Conservation (phyloP, 92 coral and sea anemone species). For the Palythoa caribaeorum region DNA sequence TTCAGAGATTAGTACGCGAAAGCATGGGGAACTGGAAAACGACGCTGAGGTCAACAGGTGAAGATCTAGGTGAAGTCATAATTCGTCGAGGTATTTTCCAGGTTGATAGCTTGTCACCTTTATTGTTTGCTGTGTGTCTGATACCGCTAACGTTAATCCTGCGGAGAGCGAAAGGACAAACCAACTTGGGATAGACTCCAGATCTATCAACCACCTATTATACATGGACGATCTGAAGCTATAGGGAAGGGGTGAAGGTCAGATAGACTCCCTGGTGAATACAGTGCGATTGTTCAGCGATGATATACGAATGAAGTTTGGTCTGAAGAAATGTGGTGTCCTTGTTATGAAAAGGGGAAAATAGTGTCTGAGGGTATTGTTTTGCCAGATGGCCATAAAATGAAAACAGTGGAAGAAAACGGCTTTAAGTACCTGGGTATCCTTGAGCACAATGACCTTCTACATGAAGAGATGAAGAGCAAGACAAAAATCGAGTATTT, state of each 20-base stretch:
- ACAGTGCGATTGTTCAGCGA: slow-evolving; percentile 45
- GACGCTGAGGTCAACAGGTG: no score
- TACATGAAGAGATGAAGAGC: no score
- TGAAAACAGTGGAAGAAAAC: slow-evolving; percentile 57
- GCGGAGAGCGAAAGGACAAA: slow-evolving; percentile 22
- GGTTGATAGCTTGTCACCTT: background rate
- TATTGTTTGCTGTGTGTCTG: slow-evolving; percentile 47
- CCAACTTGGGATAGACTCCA: slow-evolving; percentile 28
- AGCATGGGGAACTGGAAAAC: no score
- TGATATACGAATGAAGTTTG: slow-evolving; percentile 18
- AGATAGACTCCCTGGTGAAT: slow-evolving; percentile 55
- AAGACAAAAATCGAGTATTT: no score
- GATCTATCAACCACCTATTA: slow-evolving; percentile 43
- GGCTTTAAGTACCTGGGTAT: slow-evolving; percentile 21
- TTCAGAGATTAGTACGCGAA: no score
- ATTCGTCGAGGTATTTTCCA: slow-evolving; percentile 32
- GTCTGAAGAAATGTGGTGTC: no score
- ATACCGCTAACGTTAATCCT: slow-evolving; percentile 47
- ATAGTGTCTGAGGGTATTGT: slow-evolving; percentile 32
- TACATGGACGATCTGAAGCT: slow-evolving; percentile 20
- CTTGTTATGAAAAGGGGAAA: background rate
- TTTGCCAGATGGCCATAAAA: slow-evolving; percentile 40
- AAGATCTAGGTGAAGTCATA: background rate
- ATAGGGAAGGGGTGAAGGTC: slow-evolving; percentile 37
- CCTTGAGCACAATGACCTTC: no score